Evolutionary conservation across 2,113 vertebrate species (phyloP).

Genomic region (Megaceryle maxima): DNA sequence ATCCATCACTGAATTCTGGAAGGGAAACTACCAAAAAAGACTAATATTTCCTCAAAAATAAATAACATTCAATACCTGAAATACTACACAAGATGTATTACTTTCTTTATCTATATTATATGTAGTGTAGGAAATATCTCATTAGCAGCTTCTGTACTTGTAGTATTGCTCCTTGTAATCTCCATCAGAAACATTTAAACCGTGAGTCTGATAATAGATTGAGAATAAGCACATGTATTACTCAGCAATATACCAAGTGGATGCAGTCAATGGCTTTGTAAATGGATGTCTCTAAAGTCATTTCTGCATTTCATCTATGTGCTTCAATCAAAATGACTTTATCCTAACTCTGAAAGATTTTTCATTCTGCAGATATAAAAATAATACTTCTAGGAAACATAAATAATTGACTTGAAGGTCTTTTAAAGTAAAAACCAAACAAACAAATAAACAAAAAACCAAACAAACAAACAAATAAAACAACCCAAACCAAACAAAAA

Average conservation of each 20-base stretch:
- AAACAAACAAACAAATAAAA: background rate
- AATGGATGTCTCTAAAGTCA: background rate
- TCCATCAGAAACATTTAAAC: background rate
- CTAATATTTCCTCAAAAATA: background rate
- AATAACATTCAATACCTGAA: background rate
- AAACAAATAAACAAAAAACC: too few relatives aligned
- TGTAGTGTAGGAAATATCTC: background rate
- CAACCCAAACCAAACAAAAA: background rate
- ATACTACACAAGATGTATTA: background rate
- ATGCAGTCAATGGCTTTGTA: background rate
- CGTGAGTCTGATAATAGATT: background rate
- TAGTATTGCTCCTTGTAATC: background rate
- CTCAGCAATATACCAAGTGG: background rate
- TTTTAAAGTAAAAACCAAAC: background rate
- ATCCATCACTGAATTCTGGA: background rate
- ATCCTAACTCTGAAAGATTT: background rate
- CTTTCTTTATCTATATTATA: background rate
- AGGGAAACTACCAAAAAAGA: background rate
- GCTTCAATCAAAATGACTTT: background rate
- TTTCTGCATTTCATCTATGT: background rate
- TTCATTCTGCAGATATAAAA: background rate
- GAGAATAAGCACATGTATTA: background rate
- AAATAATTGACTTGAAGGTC: background rate
- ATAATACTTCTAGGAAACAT: background rate
- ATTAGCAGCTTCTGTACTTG: background rate